Evolutionary conservation across 2,113 vertebrate species (phyloP), one percentile per base, ranked within the genome.

Genomic region (Pelodiscus sinensis): DNA sequence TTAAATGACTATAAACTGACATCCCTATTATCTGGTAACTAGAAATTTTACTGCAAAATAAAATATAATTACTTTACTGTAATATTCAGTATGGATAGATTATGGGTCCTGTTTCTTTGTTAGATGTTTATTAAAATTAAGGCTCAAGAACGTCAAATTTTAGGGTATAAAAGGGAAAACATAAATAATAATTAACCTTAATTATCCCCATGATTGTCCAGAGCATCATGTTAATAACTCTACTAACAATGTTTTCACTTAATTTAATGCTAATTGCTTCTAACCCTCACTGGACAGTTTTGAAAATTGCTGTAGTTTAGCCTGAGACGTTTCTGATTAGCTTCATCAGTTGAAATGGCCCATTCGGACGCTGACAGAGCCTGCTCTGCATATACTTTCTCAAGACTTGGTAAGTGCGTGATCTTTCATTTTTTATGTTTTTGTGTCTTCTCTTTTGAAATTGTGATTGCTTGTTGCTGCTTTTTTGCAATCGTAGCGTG

Each of bases 331-430:
- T 98, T 97, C 97, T 97, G 98, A 97, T 99, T 99, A 98, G 98
- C 98, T 97, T 97, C 98, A 97, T 94, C 98, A 97, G 93, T 98
- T 98, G 99, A 98, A 98, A 99, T 99, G 99, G 98, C 99, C 96
- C 94, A 2, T 97, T 97, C 97, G 95, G 95, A 98, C 94, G 97
- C 97, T 96, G 97, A 98, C 85, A 95, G 90, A 92, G 58, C 96
- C 96, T 94, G 95, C 92, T 87, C 98, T 92, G 97, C 87, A 75
- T 97, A 58, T 92, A 98, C 98, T 97, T 97, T 99, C 97, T 95
- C 96, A 89, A 98, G 97, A 96, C 96, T 97, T 90, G 99, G 99
- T 99, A 99, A 99, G 99, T 99, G 94, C 94, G 84, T 90, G 81
- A 92, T 97, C 89, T 92, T 90, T 94, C 95, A 87, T 97, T 97